These are phyloP conservation scores for Arctia plantaginis DNA, from an alignment of 2,888 invertebrate species.

Conservation along the genomic window DNA sequence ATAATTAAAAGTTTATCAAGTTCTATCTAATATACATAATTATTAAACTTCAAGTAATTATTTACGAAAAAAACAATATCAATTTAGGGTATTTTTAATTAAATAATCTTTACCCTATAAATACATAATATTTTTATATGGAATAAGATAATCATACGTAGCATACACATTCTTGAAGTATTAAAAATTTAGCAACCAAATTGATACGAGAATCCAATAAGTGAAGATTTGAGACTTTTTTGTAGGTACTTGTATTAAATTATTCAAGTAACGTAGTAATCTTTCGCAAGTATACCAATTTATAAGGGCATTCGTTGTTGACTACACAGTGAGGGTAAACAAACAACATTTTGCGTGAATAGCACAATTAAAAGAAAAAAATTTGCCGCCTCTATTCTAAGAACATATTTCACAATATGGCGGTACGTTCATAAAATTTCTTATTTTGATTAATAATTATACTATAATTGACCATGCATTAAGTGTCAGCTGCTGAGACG, in stretches of 20 bases:
- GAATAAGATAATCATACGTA: background rate
- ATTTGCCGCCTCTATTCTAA: background rate
- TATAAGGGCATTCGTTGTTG: background rate
- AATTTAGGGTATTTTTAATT: background rate
- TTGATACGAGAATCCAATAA: background rate
- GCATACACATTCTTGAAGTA: background rate
- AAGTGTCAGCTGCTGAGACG: background rate
- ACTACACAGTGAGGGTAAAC: background rate
- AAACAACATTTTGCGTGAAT: background rate
- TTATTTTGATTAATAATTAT: background rate
- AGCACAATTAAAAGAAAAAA: background rate
- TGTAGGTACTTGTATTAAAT: background rate
- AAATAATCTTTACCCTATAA: background rate
- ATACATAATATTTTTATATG: background rate
- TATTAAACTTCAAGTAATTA: background rate
- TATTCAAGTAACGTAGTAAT: background rate
- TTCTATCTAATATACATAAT: too few relatives aligned
- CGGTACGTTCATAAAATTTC: background rate
- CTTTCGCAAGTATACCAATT: background rate
- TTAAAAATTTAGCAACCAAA: slow-evolving; percentile 5
- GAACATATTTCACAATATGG: background rate
- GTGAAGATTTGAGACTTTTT: background rate
- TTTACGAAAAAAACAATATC: background rate
- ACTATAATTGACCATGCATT: background rate
- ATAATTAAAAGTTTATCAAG: background rate